Base-by-base conservation (phyloP, 1,140 invertebrate species). In the Eubasilissa regina region DNA sequence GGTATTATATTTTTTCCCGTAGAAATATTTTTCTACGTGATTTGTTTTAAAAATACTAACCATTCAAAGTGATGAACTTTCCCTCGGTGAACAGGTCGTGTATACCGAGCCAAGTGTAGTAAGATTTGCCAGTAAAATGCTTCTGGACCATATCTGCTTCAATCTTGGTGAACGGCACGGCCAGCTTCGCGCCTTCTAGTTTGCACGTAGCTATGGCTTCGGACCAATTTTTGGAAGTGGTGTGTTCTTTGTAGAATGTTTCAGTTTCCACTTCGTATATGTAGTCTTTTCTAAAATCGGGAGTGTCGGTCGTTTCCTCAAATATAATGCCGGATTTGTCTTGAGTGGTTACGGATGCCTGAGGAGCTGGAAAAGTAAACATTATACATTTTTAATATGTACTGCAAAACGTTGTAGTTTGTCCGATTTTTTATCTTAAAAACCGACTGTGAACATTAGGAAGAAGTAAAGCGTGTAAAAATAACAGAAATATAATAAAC, bases 161-260 rank as follows among this genome's bases (percentile, higher is more conserved):
- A 19, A 21, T 4, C 21, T 43, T n/a, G 1, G 80, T 47, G 35
- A 13, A 11, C 6, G 86, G 85, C 3, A 87, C 83, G 13, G 86
- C 75, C 21, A 88, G 75, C 35, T 84, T 78, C 0, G 85, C 84
- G 1, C 85, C 85, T 79, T 89, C 87, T 0, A 84, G 84, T 25
- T 85, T 84, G 68, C 87, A 89, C 3, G 84, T 84, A 9, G 85
- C 83, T 10, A 84, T 75, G 0, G 86, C 87, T 13, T 84, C 83
- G 15, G 80, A 45, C 87, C 87, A 88, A 19, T 62, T 80, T 10
- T 84, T 80, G 0, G 83, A 80, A 4, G 82, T 70, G 0, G 80
- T 80, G 74, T 88, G 87, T 53, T 87, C 73, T 73, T 87, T 89
- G 78, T 88, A 89, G 80, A 81, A 81, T 44, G 55, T 64, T 10